Conservation (phyloP, 2,888 invertebrate species). For the Laothoe populi region DNA sequence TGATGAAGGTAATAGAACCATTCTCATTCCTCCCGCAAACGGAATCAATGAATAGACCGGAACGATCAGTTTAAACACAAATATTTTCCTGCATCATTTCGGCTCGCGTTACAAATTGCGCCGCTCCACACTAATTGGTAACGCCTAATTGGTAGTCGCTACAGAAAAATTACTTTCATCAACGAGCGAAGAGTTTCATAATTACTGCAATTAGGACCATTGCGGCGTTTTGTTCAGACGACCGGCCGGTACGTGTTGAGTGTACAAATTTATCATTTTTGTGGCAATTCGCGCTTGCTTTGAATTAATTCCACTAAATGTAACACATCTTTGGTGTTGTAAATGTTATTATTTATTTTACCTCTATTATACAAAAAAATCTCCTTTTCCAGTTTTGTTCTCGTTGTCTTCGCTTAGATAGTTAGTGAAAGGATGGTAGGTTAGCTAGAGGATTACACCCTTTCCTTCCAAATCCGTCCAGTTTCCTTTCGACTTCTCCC, state of each 20-base stretch:
- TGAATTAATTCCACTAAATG: slow-evolving; percentile 48
- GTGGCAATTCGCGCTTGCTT: slow-evolving; percentile 50
- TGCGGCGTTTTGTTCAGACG: slow-evolving; percentile 66
- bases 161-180: slow-evolving; percentile 81
- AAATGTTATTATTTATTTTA: too few species aligned
- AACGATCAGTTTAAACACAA: slow-evolving; percentile 32
- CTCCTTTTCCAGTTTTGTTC: too few species aligned
- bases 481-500: too few species aligned
- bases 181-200: slow-evolving; percentile 80
- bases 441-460: too few species aligned
- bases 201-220: slow-evolving; percentile 76
- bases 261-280: slow-evolving; percentile 70
- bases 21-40: background rate
- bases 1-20: background rate
- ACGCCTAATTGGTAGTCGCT: slow-evolving; percentile 77
- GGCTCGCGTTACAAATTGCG: slow-evolving; percentile 71
- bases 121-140: slow-evolving; percentile 70
- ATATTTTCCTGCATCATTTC: slow-evolving; percentile 53
- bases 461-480: too few species aligned
- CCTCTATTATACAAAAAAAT: too few species aligned
- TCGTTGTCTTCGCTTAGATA: too few species aligned
- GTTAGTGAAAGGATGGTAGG: too few species aligned
- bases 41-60: background rate
- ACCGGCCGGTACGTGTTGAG: slow-evolving; percentile 66
- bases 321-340: background rate